Percentiles rank a stretch among this genome's conserved stretches.
These are phyloP conservation scores for Porites rus DNA, from an alignment of 92 coral and sea anemone genomes.

Conservation along the genomic window DNA sequence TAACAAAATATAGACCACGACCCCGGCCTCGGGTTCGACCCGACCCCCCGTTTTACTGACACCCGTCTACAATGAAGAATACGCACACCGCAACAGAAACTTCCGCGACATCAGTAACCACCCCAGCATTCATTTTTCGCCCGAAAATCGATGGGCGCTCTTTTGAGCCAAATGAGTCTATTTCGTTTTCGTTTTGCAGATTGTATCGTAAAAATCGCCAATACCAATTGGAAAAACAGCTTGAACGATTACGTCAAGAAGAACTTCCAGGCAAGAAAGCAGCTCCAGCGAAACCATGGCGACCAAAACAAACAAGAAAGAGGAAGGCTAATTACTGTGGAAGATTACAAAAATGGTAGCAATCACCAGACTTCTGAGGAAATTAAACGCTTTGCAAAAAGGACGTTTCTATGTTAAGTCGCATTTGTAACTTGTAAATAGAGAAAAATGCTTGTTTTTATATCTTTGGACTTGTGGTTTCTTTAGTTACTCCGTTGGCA, in stretches of 20 bases:
- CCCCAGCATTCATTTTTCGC: too few species aligned
- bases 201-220: not conserved
- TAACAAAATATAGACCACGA: too few species aligned
- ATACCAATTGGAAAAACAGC: not conserved
- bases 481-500: too few species aligned
- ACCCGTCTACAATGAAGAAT: too few species aligned
- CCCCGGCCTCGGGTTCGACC: not conserved
- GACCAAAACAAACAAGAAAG: not conserved
- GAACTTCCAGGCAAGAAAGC: slow-evolving; percentile 5
- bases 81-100: too few species aligned
- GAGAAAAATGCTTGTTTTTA: too few species aligned
- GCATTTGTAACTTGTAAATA: too few species aligned
- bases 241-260: not conserved
- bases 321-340: not conserved
- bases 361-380: not conserved
- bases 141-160: too few species aligned
- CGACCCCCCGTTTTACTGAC: too few species aligned
- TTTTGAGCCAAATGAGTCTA: too few species aligned
- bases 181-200: not conserved
- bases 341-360: not conserved
- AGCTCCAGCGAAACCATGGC: slow-evolving; percentile 6
- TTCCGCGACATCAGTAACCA: too few species aligned
- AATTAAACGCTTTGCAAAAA: not conserved
- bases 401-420: not conserved
- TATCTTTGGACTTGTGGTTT: too few species aligned